Base-by-base conservation (phyloP, 2,888 invertebrate species). In the Aplocera efformata region DNA sequence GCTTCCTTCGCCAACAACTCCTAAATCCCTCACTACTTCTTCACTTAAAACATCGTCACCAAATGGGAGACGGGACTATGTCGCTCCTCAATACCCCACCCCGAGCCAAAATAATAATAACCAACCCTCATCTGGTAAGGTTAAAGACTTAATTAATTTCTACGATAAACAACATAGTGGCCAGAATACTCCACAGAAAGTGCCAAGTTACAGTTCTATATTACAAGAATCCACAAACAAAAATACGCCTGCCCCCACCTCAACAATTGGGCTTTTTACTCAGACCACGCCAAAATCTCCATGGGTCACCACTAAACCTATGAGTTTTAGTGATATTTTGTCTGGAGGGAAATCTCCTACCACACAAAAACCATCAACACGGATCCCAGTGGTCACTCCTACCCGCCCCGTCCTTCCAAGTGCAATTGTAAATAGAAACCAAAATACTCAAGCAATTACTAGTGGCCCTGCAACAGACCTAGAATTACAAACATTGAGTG, bases 401-500 rank as follows among this genome's bases (percentile, higher is more conserved):
- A 36, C 60, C 24, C 62, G 56, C 10, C 75, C 76, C 17, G 67
- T 72, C 23, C 58, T 83, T 23, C 88, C 86, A 23, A 90, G 88
- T 56, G 76, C 89, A 10, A 63, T 90, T 23, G 84, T 91, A 17
- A 79, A 72, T 40, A 72, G 64, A 22, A 78, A 74, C 38, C 65
- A 56, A 49, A 73, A 69, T 31, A 61, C 54, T 37, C 67, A 68
- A 52, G 60, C 46, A 8, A 49, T 47, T 37, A 72, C 55, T 40
- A 57, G 63, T n/a, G 73, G 70, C 43, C 48, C 42, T 10, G 62
- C 70, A 0, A 90, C 89, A 37, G 92, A 94, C 59, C 83, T 84
- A 51, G 92, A 94, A 72, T 71, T 94, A 27, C 90, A 91, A 60
- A 89, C 90, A 28, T 79, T 95, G 33, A 92, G 94, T 8, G 95